phyloP scores from a whole-genome alignment of 2,113 vertebrate genomes.

The Isichthys henryi region DNA sequence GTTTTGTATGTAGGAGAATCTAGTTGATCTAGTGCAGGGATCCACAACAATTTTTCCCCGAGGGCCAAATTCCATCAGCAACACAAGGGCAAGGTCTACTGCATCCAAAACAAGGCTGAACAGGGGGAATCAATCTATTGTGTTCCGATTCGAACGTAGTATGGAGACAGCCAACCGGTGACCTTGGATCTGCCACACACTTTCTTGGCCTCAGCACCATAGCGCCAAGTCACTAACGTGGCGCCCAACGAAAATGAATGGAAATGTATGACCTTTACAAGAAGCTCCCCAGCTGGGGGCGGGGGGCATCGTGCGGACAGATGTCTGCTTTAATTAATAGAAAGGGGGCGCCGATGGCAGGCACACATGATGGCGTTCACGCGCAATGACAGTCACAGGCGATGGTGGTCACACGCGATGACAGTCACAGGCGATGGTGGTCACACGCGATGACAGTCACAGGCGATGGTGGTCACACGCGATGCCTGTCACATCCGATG shows the following conservation, averaged over 20 bases:
- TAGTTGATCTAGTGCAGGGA: neutral
- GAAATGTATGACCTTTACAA: slow-evolving; percentile 43
- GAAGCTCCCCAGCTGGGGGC: slow-evolving; percentile 30
- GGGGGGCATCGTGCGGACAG: slow-evolving; percentile 25
- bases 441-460: neutral
- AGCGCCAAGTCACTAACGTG: neutral
- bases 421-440: neutral
- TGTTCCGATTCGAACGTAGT: neutral
- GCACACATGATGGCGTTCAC: neutral
- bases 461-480: neutral
- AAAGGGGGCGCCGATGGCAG: too few relatives aligned
- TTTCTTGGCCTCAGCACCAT: neutral
- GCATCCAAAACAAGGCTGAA: neutral
- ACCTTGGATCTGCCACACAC: neutral
- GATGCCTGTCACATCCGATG: neutral
- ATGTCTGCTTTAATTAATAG: slow-evolving; percentile 29
- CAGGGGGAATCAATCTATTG: neutral
- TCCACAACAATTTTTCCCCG: neutral
- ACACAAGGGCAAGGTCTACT: neutral
- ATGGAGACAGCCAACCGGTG: neutral
- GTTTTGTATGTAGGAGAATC: neutral
- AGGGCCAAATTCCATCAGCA: neutral
- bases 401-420: too few relatives aligned
- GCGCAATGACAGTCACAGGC: too few relatives aligned
- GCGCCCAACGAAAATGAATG: neutral